These are phyloP conservation scores for Arothron firmamentum DNA, from an alignment of 2,113 vertebrate genomes.

Conservation along the genomic window DNA sequence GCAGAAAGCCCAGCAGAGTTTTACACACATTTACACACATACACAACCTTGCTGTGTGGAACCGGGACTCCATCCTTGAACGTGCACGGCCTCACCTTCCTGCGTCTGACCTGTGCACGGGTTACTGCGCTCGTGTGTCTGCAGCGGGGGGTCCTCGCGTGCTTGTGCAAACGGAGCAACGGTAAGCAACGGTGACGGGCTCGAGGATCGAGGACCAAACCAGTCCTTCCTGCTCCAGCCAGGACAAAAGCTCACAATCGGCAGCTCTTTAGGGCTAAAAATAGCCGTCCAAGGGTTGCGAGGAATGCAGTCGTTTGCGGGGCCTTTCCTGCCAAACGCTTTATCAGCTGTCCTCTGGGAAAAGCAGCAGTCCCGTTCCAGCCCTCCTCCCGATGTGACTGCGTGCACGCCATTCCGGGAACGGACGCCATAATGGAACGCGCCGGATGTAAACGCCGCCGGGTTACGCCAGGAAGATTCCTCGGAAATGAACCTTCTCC, in stretches of 20 bases:
- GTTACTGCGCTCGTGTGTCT: no score
- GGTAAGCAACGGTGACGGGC: no score
- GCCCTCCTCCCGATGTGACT: not conserved
- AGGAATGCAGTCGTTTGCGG: conserved; percentile 66
- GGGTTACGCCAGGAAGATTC: not conserved
- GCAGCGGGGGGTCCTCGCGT: no score
- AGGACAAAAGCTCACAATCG: conserved; percentile 45
- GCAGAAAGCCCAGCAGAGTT: no score
- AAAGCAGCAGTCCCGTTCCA: conserved; percentile 31
- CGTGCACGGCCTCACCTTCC: not conserved
- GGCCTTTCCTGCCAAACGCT: conserved; percentile 66
- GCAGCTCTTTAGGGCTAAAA: conserved; percentile 51
- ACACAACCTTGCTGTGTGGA: no score
- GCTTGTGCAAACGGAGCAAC: no score
- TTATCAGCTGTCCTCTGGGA: conserved; percentile 65
- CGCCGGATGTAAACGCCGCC: not conserved
- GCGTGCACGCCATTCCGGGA: not conserved
- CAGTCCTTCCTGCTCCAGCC: conserved; percentile 45
- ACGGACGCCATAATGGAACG: not conserved
- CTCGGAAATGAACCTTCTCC: no score
- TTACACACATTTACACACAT: not conserved
- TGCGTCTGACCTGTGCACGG: no score
- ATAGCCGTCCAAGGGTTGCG: conserved; percentile 60
- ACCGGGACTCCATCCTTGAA: conserved; percentile 5
- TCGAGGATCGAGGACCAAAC: conserved; percentile 17